These are phyloP conservation scores for Cantharis rustica DNA, from an alignment of 2,888 invertebrate genomes.

Conservation along the genomic window DNA sequence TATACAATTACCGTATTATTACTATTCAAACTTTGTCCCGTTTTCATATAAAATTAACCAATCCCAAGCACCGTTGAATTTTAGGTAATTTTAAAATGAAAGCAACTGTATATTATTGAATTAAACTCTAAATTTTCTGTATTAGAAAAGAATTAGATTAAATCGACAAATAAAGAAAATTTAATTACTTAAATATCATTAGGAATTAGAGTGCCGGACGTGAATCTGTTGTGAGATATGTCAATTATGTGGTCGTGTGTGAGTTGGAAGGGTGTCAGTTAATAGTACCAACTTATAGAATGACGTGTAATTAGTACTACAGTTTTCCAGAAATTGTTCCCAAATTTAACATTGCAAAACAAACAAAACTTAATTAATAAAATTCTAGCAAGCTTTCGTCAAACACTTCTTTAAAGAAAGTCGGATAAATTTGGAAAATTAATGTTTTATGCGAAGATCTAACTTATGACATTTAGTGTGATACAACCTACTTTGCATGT, in stretches of 20 bases:
- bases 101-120: neutral
- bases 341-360: neutral
- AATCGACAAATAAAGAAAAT: neutral
- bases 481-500: neutral
- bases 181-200: neutral
- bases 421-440: no score
- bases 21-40: no score
- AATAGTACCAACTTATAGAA: neutral
- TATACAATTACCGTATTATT: no score
- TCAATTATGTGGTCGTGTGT: neutral
- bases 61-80: no score
- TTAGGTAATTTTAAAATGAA: no score
- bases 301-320: neutral
- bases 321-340: neutral
- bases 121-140: neutral
- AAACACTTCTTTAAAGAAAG: no score
- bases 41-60: no score
- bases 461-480: neutral
- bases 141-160: neutral
- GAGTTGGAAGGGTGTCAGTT: neutral
- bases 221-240: neutral
- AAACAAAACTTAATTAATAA: neutral
- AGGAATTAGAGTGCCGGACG: neutral
- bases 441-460: no score
- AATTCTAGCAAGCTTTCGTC: neutral